Evolutionary conservation across 2,888 invertebrate species (phyloP), one percentile per base, ranked within the genome.

Genomic region (Conops quadrifasciatus): DNA sequence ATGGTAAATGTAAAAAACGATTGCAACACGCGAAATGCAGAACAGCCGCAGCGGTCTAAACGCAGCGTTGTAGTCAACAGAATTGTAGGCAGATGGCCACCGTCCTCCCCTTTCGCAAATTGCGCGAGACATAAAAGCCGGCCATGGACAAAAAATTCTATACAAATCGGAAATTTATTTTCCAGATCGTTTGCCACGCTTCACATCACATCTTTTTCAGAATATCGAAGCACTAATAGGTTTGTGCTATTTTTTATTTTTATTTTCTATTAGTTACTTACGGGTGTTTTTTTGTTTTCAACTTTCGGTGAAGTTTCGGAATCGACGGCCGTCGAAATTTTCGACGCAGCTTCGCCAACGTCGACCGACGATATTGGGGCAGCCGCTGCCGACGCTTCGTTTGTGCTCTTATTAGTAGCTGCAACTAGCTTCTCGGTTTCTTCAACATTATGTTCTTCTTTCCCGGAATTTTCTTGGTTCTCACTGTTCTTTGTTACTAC

Each of bases 261-360:
- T 56, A 26, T 26, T 47, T n/a, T n/a, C 24, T 21, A 58, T 58
- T 26, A 49, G 59, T 71, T 72, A 81, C 82, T 83, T 81, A 82
- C 82, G 74, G 82, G 82, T 73, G 83, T 80, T 74, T 82, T 82
- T 74, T 79, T 82, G 65, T 77, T 81, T 70, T 80, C 82, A 71
- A 74, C 75, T 65, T 75, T 75, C 69, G 77, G 76, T 24, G 77
- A 76, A 13, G 75, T 73, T 51, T 69, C 49, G 16, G 51, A 19
- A 16, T 16, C 51, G 53, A 53, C 45, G 53, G 62, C 45, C 51
- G 21, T 58, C 66, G 11, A 47, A 67, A 36, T 26, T 45, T 30
- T 69, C 9, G 63, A 26, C 56, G 68, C 67, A 28, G 47, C 58
- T 11, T 56, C 62, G 36, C 19, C 59, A 36, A 56, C 72, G 45